Evolutionary conservation across 2,113 vertebrate species (phyloP).

Genomic region (Ptilorrhoa leucosticta): DNA sequence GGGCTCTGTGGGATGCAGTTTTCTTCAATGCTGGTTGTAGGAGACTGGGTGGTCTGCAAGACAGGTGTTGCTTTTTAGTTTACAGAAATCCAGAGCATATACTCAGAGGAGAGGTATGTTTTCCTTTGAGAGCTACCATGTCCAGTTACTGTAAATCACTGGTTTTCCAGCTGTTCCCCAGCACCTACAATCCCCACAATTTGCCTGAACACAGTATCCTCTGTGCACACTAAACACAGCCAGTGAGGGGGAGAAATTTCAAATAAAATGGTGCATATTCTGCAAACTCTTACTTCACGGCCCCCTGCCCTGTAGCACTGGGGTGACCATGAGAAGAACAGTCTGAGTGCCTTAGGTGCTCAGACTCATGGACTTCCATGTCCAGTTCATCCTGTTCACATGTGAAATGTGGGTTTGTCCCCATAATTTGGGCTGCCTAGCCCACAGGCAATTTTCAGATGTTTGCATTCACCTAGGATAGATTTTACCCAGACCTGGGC

Average conservation of each 20-base stretch:
- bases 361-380: neutral
- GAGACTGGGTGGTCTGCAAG: neutral
- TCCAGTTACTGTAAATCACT: neutral
- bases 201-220: neutral
- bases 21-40: neutral
- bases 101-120: neutral
- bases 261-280: neutral
- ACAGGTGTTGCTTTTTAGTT: neutral
- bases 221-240: neutral
- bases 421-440: neutral
- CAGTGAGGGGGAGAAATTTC: neutral
- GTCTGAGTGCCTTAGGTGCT: rapidly evolving
- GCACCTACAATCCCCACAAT: neutral
- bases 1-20: neutral
- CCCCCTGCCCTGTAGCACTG: rapidly evolving
- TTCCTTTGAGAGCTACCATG: neutral
- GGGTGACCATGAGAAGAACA: rapidly evolving
- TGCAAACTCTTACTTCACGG: rapidly evolving
- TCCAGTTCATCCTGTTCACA: neutral
- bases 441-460: neutral
- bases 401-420: neutral
- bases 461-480: neutral
- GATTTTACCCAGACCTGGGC: neutral
- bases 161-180: neutral
- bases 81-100: neutral